phyloP scores from a whole-genome alignment of 2,888 invertebrate genomes.

The Lycia hirtaria region DNA sequence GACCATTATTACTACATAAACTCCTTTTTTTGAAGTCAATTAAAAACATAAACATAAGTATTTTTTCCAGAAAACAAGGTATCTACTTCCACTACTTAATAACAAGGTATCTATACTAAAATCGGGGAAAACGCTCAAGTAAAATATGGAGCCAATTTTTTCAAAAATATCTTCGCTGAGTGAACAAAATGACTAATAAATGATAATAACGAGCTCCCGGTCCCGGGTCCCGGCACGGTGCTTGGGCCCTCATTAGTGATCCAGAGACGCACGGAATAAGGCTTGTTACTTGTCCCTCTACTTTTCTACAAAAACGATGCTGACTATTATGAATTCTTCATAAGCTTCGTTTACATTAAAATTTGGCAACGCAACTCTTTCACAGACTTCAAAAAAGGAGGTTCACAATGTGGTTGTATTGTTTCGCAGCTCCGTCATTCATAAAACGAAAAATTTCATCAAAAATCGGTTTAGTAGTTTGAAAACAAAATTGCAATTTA shows the following conservation, averaged over 20 bases:
- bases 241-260: conserved; percentile 13
- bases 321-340: neutral
- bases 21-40: no score
- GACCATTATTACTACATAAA: no score
- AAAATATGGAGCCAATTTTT: neutral
- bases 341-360: neutral
- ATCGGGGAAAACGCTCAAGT: neutral
- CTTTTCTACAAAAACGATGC: conserved; percentile 8
- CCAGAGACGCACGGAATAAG: neutral
- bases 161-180: conserved; percentile 8
- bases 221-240: neutral
- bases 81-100: neutral
- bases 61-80: no score
- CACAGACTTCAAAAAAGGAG: no score
- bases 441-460: no score
- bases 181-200: conserved; percentile 8
- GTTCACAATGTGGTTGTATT: no score
- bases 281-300: conserved; percentile 19
- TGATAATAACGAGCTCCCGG: conserved; percentile 5
- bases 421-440: no score
- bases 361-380: neutral
- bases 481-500: neutral
- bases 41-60: no score
- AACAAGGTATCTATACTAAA: neutral
- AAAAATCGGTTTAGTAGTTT: neutral